Conservation (phyloP, 1,140 invertebrate genomes). For the Limonius californicus region DNA sequence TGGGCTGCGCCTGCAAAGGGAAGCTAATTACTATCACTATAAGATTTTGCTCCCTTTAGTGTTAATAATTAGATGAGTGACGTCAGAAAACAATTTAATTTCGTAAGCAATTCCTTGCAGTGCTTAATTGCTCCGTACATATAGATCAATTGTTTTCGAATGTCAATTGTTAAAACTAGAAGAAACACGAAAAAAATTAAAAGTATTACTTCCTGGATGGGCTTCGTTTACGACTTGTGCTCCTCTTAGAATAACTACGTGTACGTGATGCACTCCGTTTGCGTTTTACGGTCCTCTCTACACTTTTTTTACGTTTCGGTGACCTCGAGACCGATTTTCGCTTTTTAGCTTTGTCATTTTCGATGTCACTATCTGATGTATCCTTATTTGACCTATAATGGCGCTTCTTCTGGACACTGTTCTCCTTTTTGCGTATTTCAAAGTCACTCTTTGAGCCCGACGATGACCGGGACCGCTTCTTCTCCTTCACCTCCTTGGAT, state of each 20-base stretch:
- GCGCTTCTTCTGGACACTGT: slow-evolving; percentile 75
- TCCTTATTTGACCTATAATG: slow-evolving; percentile 85
- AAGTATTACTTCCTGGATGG: slow-evolving; percentile 39
- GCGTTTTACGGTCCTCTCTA: slow-evolving; percentile 33
- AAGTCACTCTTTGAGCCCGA: slow-evolving; percentile 57
- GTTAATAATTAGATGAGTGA: too few species aligned
- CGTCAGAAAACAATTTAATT: too few species aligned
- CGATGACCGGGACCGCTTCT: slow-evolving; percentile 46
- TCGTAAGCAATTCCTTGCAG: too few species aligned
- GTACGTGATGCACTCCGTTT: slow-evolving; percentile 34
- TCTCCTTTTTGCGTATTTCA: slow-evolving; percentile 70
- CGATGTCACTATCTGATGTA: slow-evolving; percentile 60
- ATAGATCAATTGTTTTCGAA: too few species aligned
- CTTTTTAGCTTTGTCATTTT: slow-evolving; percentile 39
- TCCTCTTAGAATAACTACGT: slow-evolving; percentile 29
- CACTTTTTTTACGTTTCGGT: slow-evolving; percentile 39
- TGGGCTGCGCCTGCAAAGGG: slow-evolving; percentile 32
- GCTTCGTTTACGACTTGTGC: slow-evolving; percentile 42
- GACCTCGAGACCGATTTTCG: slow-evolving; percentile 46
- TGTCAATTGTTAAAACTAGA: too few species aligned
- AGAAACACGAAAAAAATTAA: not conserved
- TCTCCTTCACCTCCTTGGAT: slow-evolving; percentile 43
- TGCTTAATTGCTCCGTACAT: too few species aligned
- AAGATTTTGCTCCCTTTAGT: too few species aligned
- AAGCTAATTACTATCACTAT: too few species aligned